Percentiles rank a stretch among this genome's conserved stretches.
phyloP scores from a whole-genome alignment of 1,140 invertebrate genomes.

The Cephus cinctus region DNA sequence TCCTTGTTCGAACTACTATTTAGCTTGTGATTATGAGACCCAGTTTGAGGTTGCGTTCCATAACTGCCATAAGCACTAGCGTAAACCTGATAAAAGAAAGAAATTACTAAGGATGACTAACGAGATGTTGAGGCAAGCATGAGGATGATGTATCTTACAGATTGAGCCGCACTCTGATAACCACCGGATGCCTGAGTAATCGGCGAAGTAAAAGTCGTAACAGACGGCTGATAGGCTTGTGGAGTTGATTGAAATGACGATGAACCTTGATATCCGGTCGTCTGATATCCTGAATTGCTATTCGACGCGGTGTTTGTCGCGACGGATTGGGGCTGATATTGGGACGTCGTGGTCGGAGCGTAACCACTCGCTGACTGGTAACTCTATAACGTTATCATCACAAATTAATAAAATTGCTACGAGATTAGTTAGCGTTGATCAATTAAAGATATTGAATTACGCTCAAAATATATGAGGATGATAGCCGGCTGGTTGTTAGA shows the following conservation, averaged over 20 bases:
- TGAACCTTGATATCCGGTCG: conserved; percentile 44
- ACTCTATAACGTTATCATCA: conserved; percentile 36
- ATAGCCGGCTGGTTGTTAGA: background rate
- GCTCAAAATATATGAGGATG: background rate
- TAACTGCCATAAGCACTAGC: conserved; percentile 47
- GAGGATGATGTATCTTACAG: conserved; percentile 34
- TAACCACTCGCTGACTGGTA: conserved; percentile 47
- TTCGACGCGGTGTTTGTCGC: conserved; percentile 45
- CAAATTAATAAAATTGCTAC: too few relatives aligned
- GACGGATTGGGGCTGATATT: conserved; percentile 46
- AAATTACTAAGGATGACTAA: background rate
- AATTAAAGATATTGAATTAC: background rate
- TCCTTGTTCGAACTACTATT: conserved; percentile 52
- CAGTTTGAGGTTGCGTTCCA: conserved; percentile 38
- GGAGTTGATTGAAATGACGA: conserved; percentile 47
- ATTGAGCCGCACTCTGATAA: conserved; percentile 50
- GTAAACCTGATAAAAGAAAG: conserved; percentile 38
- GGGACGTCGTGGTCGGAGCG: conserved; percentile 46
- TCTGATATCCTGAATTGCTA: conserved; percentile 44
- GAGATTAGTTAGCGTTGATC: too few relatives aligned
- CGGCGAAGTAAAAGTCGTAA: conserved; percentile 48
- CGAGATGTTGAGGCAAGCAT: background rate
- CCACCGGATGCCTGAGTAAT: conserved; percentile 47
- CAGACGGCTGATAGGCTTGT: conserved; percentile 51
- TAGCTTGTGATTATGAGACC: conserved; percentile 56